Conservation (phyloP, 2,888 invertebrate genomes). For the Aplocera efformata region DNA sequence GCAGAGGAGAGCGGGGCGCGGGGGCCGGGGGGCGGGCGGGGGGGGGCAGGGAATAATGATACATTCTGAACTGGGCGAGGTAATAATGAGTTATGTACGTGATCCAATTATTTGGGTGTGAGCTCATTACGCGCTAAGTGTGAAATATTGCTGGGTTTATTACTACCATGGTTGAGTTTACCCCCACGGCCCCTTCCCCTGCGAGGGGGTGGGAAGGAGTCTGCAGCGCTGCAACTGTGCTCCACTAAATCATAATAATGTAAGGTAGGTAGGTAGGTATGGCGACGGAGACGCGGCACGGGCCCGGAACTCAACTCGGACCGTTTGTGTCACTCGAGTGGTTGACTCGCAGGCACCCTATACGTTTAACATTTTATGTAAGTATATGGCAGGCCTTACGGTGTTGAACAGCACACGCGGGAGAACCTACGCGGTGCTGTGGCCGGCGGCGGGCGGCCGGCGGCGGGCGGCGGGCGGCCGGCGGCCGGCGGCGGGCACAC, state of each 20-base stretch:
- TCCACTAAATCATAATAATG: constrained; percentile 75
- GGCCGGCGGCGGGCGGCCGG: no score
- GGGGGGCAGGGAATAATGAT: constrained; percentile 58
- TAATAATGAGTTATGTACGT: constrained; percentile 82
- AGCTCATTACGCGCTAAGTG: constrained; percentile 81
- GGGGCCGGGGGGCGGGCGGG: constrained; percentile 19
- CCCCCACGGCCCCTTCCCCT: constrained; percentile 14
- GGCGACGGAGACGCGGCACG: constrained; percentile 45
- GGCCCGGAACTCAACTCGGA: constrained; percentile 20
- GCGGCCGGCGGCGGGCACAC: no score
- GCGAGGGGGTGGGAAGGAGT: constrained; percentile 28
- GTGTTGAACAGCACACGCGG: no score
- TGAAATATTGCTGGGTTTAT: constrained; percentile 80
- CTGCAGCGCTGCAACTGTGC: constrained; percentile 70
- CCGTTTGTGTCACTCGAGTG: no score
- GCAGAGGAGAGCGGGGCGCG: constrained; percentile 23
- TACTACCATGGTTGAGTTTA: constrained; percentile 67
- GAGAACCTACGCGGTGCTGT: no score
- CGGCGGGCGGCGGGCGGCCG: no score
- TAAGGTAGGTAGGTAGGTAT: constrained; percentile 44
- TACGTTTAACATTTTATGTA: no score
- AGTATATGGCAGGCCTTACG: no score
- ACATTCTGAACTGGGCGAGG: constrained; percentile 77
- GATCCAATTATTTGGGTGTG: constrained; percentile 82
- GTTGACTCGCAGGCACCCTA: no score